phyloP scores from a whole-genome alignment of 2,113 vertebrate genomes.

The Trochalopteron elliotii region DNA sequence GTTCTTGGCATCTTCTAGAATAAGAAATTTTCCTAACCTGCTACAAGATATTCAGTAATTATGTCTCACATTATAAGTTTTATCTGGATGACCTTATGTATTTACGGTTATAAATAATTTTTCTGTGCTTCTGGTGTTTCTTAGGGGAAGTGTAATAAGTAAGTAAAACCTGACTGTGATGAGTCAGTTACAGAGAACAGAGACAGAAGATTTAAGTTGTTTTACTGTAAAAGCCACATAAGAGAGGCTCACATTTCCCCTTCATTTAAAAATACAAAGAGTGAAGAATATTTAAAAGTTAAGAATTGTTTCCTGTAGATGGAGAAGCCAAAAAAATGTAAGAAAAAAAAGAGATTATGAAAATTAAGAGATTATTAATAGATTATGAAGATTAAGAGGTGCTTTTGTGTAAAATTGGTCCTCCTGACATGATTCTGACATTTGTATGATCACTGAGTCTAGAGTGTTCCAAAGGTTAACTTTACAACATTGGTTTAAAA shows the following conservation, averaged over 20 bases:
- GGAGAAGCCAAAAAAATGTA: neutral
- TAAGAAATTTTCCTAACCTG: neutral
- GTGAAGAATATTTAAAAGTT: neutral
- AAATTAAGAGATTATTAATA: neutral
- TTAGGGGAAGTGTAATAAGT: neutral
- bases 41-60: neutral
- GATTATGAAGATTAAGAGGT: neutral
- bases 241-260: neutral
- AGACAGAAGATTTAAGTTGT: neutral
- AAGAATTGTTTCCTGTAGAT: neutral
- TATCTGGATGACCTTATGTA: neutral
- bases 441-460: neutral
- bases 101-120: neutral
- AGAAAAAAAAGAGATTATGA: neutral
- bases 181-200: neutral
- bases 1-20: neutral
- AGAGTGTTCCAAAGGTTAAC: neutral
- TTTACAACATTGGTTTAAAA: neutral
- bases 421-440: neutral
- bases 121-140: neutral
- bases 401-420: neutral
- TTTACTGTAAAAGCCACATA: accelerated
- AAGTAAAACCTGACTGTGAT: neutral
- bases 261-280: neutral
- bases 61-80: neutral